phyloP scores from a whole-genome alignment of 2,797 vertebrate genomes.

The Pachyuromys duprasi region DNA sequence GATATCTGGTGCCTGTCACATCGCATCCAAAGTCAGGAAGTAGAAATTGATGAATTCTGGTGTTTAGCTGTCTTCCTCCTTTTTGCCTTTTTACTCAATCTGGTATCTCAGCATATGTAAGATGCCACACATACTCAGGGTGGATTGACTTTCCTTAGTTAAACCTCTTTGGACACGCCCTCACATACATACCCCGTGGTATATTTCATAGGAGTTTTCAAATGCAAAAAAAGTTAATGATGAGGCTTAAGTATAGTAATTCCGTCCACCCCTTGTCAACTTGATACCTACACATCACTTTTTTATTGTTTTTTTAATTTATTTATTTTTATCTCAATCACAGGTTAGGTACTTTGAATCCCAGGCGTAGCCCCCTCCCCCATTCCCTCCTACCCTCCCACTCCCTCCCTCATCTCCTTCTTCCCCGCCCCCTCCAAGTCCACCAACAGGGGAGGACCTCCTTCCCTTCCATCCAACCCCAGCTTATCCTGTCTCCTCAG shows the following conservation, averaged over 20 bases:
- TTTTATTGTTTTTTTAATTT: too few species aligned
- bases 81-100: background rate
- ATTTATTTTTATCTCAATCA: too few species aligned
- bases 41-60: background rate
- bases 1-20: background rate
- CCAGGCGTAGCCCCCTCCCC: too few species aligned
- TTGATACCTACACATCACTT: background rate
- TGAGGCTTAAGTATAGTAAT: background rate
- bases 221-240: background rate
- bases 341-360: too few species aligned
- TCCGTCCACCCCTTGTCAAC: background rate
- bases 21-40: background rate
- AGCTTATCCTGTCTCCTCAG: too few species aligned
- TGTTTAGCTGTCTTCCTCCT: background rate
- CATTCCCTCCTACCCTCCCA: too few species aligned
- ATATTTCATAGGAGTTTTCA: background rate
- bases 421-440: too few species aligned
- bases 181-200: background rate
- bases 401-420: too few species aligned
- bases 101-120: background rate
- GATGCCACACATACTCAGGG: background rate
- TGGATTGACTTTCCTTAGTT: background rate
- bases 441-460: too few species aligned
- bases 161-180: background rate
- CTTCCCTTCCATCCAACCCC: too few species aligned